Base-by-base conservation (phyloP, 2,888 invertebrate genomes). In the Zaprionus bogoriensis region DNA sequence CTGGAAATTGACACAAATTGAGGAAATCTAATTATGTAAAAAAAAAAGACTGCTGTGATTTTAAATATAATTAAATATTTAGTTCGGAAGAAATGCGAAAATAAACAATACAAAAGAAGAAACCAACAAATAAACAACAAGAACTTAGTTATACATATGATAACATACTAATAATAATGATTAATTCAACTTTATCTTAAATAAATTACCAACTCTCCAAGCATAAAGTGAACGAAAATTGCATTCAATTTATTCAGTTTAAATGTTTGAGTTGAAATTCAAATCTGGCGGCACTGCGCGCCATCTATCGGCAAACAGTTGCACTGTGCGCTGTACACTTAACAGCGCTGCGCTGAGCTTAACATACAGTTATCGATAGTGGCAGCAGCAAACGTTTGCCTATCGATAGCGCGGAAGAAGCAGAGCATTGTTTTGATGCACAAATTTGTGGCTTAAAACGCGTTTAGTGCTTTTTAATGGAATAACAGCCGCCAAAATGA, bases 41-140 rank as follows among this genome's bases (percentile, higher is more conserved):
- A 89, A 89, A 89, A 74, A 87, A 90, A 90, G 89, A 90, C 89
- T 90, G 89, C 89, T 90, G 89, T 90, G 89, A 90, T 90, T 90
- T 89, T 83, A 88, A 88, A 88, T 87, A 84, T 87, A 88, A 82
- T 74, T 81, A 78, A 44, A 60, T 70, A 77, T 71, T 72, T 84
- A 87, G 72, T 72, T 72, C 72, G 6, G 55, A 79, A 79, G 63
- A 64, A 64, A 67, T 59, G 65, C 39, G n/a, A 57, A 59, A 72
- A 54, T 32, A 42, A 57, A 58, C 47, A 50, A 53, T 32, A 32
- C 14, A 48, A 62, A 66, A 59, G 14, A 64, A 57, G 9, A 69
- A 60, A 42, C 47, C 65, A 72, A 65, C 46, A 74, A 77, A 71
- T 57, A 57, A 77, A 68, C 68, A 78, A 75, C 58, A 77, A 63